Evolutionary conservation across 2,113 vertebrate species (phyloP), one percentile per base, ranked within the genome.

Genomic region (Microcebus griseorufus): DNA sequence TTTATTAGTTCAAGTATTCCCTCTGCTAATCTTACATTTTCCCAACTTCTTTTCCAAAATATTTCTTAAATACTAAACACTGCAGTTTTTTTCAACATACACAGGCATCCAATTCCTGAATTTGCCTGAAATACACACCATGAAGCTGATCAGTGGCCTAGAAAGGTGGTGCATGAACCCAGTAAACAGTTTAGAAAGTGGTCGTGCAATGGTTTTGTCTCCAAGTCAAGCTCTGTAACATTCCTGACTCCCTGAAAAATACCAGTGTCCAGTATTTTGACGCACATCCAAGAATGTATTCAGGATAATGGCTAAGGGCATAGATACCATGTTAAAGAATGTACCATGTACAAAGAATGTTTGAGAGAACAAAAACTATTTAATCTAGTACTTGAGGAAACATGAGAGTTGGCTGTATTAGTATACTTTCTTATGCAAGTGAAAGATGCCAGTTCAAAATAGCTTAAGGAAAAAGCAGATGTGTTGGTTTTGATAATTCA

Each of bases 1-100:
- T 95, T 96, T 76, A 67, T 64, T 88, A 62, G 85, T 58, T 87
- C 29, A 84, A 1, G 42, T 91, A 72, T 90, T 12, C 29, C 20
- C 20, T 60, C 10, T 65, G 55, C 60, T 37, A 89, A 34, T 39
- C 5, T 78, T 93, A 85, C 2, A 10, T 80, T 92, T 79, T 82
- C 32, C 48, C 2, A 25, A 39, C 93, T 87, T 80, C n/a, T 76
- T 88, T 72, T 55, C 83, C 32, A 65, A 88, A 90, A 39, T 5
- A 79, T 23, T 87, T 92, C 17, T 86, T 48, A 64, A 93, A 85
- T 90, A 48, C 48, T 85, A 65, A 96, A 29, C 42, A 76, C 22
- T 85, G 9, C 11, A 78, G 23, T 55, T 82, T 70, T 90, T 90
- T 90, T 88, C 76, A 90, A 90, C 60, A 58, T 37, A 65, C 5